Percentiles rank a stretch among this genome's conserved stretches.
Evolutionary conservation across 2,113 vertebrate species (phyloP).

Genomic region (Piprites chloris): DNA sequence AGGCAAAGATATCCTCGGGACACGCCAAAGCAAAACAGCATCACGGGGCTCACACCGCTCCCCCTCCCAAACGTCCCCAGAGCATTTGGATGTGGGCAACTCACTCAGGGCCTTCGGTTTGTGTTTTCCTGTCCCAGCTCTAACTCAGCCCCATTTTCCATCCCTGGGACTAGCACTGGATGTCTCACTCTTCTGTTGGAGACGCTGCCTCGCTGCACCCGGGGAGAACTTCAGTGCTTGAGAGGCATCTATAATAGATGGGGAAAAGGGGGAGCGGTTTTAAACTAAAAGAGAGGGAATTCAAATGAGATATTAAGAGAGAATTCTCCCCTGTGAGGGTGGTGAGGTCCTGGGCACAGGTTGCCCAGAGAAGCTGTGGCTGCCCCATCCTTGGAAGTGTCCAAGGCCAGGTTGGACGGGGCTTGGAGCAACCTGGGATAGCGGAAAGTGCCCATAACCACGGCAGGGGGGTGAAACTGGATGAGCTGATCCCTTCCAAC

Average conservation of each 20-base stretch:
- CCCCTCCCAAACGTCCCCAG: not conserved
- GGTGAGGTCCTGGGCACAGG: not conserved
- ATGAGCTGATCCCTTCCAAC: not conserved
- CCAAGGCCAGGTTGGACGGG: not conserved
- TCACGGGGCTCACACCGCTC: rapidly evolving
- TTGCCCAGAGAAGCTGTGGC: not conserved
- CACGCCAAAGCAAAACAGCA: not conserved
- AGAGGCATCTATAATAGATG: rapidly evolving
- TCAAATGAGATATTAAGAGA: not conserved
- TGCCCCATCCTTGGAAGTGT: not conserved
- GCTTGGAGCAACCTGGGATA: not conserved
- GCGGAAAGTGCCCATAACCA: not conserved
- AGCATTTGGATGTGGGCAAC: not conserved
- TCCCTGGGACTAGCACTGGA: not conserved
- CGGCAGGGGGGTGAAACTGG: rapidly evolving
- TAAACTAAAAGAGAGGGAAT: not conserved
- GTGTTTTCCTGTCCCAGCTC: not conserved
- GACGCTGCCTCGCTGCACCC: rapidly evolving
- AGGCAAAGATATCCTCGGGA: not conserved
- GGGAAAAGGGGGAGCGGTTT: not conserved
- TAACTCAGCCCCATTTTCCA: not conserved
- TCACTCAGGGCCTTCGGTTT: not conserved
- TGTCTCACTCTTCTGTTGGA: not conserved
- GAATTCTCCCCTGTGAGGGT: not conserved
- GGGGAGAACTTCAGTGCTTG: not conserved